These are phyloP conservation scores for Cryptoprocta ferox DNA, from an alignment of 2,797 vertebrate species.

Conservation along the genomic window DNA sequence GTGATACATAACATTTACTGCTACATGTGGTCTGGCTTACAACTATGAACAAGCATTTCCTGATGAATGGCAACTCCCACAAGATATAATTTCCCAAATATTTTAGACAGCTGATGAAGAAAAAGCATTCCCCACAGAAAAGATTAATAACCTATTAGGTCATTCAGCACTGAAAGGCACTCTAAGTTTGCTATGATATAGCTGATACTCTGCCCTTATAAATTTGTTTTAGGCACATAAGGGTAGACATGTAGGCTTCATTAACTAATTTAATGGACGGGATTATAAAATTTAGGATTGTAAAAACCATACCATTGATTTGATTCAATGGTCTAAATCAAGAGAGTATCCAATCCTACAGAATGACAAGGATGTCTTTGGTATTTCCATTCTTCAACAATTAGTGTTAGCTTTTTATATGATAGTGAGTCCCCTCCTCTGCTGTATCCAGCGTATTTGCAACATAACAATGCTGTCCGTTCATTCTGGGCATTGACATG, in stretches of 20 bases:
- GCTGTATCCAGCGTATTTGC: neutral
- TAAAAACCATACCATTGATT: neutral
- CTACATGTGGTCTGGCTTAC: slow-evolving; percentile 72
- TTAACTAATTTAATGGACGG: neutral
- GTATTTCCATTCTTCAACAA: neutral
- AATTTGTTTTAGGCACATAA: slow-evolving; percentile 30
- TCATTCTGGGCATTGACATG: neutral
- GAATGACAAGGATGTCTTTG: neutral
- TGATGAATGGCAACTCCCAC: slow-evolving; percentile 75
- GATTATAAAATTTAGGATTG: neutral
- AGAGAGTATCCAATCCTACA: neutral
- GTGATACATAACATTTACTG: slow-evolving; percentile 78
- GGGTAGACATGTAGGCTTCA: neutral
- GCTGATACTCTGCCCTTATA: neutral
- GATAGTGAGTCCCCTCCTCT: neutral
- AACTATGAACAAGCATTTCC: slow-evolving; percentile 79
- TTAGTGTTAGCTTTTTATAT: neutral
- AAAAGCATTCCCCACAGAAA: slow-evolving; percentile 43
- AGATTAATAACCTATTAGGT: slow-evolving; percentile 68
- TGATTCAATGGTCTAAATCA: slow-evolving; percentile 31
- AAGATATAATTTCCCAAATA: slow-evolving; percentile 75
- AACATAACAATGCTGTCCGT: neutral
- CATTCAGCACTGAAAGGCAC: slow-evolving; percentile 11
- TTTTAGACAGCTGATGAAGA: slow-evolving; percentile 73
- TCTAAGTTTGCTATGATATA: neutral